Evolutionary conservation across 2,797 vertebrate genomes (phyloP).

Genomic region (Chelmon rostratus): DNA sequence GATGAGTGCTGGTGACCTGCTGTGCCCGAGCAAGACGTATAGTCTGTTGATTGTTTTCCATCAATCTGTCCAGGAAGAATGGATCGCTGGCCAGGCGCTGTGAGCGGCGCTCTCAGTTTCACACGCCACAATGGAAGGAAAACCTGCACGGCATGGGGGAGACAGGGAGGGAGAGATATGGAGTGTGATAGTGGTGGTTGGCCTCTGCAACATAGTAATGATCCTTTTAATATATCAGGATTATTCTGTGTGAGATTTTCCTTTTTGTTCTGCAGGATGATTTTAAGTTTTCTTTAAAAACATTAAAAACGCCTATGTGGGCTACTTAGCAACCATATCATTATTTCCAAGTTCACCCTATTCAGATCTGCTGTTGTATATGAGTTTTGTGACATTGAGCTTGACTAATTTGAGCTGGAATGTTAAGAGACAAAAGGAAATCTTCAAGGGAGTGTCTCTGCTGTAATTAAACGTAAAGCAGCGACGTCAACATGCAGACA

Average conservation of each 20-base stretch:
- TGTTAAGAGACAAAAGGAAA: constrained; percentile 75
- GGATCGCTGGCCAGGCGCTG: constrained; percentile 93
- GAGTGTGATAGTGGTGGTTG: constrained; percentile 44
- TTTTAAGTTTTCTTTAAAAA: constrained; percentile 34
- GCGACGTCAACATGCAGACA: constrained; percentile 72
- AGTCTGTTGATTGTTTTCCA: constrained; percentile 95
- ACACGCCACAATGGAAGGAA: constrained; percentile 95
- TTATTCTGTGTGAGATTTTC: constrained; percentile 19
- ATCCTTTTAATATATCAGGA: constrained; percentile 23
- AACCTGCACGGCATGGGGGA: constrained; percentile 90
- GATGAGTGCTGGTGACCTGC: constrained; percentile 78
- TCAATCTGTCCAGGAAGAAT: constrained; percentile 97
- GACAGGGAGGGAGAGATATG: constrained; percentile 59
- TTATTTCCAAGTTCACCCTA: constrained; percentile 57
- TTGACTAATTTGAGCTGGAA: constrained; percentile 73
- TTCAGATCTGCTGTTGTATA: constrained; percentile 55
- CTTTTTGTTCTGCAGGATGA: constrained; percentile 6
- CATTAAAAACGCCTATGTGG: constrained; percentile 25
- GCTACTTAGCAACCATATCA: constrained; percentile 41
- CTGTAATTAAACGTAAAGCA: constrained; percentile 82
- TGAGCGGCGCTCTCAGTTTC: constrained; percentile 94
- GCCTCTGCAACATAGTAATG: constrained; percentile 36
- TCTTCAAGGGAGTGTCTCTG: constrained; percentile 72
- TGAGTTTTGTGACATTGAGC: constrained; percentile 78
- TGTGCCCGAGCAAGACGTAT: constrained; percentile 85